phyloP scores from a whole-genome alignment of 2,888 invertebrate genomes.

The Idaea straminata region DNA sequence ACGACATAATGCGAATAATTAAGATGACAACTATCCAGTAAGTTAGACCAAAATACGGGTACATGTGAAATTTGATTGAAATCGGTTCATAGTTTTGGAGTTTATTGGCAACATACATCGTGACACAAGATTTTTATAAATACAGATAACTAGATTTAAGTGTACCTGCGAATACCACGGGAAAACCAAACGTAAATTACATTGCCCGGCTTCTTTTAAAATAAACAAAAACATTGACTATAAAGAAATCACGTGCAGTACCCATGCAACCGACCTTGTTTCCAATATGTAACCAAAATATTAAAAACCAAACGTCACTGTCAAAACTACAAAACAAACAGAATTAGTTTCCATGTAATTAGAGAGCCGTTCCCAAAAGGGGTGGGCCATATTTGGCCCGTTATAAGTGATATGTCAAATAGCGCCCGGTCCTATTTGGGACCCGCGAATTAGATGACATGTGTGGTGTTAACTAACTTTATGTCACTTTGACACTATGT shows the following conservation, averaged over 20 bases:
- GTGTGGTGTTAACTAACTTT: constrained; percentile 23
- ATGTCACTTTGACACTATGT: constrained; percentile 12
- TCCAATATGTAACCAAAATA: constrained; percentile 13
- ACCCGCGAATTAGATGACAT: constrained; percentile 55
- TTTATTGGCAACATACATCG: too few relatives aligned
- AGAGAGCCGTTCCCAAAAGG: constrained; percentile 60
- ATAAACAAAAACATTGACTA: neutral
- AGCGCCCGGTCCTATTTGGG: constrained; percentile 50
- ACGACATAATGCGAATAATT: too few relatives aligned
- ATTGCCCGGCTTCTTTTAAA: neutral
- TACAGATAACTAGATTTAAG: too few relatives aligned
- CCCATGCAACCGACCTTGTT: neutral
- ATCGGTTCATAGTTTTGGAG: too few relatives aligned
- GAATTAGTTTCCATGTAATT: constrained; percentile 57
- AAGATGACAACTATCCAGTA: too few relatives aligned
- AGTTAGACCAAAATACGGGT: too few relatives aligned
- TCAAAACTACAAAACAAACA: constrained; percentile 33
- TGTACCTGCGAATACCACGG: neutral
- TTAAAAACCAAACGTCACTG: constrained; percentile 3
- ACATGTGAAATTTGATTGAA: too few relatives aligned
- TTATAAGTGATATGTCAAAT: constrained; percentile 57
- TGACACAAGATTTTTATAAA: too few relatives aligned
- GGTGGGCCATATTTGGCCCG: constrained; percentile 51
- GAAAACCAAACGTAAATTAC: neutral
- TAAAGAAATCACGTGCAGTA: neutral